A percentile compares a stretch with the other conserved stretches of the same genome.
Conservation (phyloP, 1,140 invertebrate species). For the Wiebesia pumilae region DNA sequence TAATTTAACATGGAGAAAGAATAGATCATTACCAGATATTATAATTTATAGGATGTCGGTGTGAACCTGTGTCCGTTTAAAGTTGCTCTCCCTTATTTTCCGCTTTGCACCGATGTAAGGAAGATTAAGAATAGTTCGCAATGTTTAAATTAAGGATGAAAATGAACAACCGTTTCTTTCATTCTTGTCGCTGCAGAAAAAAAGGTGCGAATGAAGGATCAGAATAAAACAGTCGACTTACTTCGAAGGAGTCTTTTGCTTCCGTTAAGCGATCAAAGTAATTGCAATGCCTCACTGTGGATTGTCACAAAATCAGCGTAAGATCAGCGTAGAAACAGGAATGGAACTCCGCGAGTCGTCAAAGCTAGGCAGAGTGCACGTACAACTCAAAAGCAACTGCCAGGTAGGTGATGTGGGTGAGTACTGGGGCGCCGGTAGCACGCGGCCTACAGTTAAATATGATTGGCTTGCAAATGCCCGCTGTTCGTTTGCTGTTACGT, state of each 20-base stretch:
- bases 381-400: neutral
- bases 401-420: slow-evolving; percentile 12
- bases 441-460: slow-evolving; percentile 62
- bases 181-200: too few relatives aligned
- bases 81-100: too few relatives aligned
- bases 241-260: neutral
- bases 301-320: neutral
- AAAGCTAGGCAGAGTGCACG: neutral
- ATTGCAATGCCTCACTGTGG: neutral
- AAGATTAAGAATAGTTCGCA: too few relatives aligned
- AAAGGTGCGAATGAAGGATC: neutral
- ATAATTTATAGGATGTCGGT: too few relatives aligned
- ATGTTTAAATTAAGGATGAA: too few relatives aligned
- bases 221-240: neutral
- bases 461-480: slow-evolving; percentile 39
- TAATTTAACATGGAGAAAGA: too few relatives aligned
- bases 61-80: too few relatives aligned
- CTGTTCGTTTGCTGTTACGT: slow-evolving; percentile 1
- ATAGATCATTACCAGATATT: too few relatives aligned
- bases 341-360: neutral
- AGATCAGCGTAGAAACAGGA: neutral
- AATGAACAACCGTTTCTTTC: too few relatives aligned
- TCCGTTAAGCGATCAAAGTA: neutral
- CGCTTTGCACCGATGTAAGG: too few relatives aligned
- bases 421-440: slow-evolving; percentile 60